Conservation (phyloP, 2,888 invertebrate species). For the Eurytoma californica region DNA sequence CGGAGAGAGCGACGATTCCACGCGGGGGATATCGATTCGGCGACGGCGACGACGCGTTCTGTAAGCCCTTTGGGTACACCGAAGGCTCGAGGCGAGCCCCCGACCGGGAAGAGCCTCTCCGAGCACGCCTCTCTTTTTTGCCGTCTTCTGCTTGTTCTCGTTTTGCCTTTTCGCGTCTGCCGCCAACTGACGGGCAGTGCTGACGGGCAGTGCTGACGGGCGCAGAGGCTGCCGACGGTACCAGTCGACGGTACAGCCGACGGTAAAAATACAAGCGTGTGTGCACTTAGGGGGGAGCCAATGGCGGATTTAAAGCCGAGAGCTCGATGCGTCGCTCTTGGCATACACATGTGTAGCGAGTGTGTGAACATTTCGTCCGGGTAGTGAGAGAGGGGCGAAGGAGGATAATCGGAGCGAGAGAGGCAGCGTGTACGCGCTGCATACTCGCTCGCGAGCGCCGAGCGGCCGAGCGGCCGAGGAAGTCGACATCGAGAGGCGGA, state of each 20-base stretch:
- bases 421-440: conserved; percentile 16
- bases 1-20: conserved; percentile 39
- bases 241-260: neutral
- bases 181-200: too few species aligned
- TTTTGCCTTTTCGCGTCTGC: neutral
- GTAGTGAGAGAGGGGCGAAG: neutral
- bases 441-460: neutral
- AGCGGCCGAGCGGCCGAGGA: conserved; percentile 18
- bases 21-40: conserved; percentile 52
- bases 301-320: conserved; percentile 38
- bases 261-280: conserved; percentile 14
- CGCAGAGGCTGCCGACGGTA: neutral
- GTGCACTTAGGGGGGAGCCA: conserved; percentile 1
- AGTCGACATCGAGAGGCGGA: conserved; percentile 20
- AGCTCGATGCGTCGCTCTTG: conserved; percentile 7
- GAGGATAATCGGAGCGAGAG: conserved; percentile 8
- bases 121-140: neutral
- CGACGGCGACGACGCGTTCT: conserved; percentile 3
- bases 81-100: neutral
- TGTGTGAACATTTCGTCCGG: neutral
- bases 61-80: conserved; percentile 18
- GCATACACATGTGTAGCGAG: conserved; percentile 32
- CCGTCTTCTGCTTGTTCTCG: neutral
- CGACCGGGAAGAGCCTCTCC: neutral
- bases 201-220: too few species aligned